Base-by-base conservation (phyloP, 2,888 invertebrate genomes). In the Stomorhina lunata region DNA sequence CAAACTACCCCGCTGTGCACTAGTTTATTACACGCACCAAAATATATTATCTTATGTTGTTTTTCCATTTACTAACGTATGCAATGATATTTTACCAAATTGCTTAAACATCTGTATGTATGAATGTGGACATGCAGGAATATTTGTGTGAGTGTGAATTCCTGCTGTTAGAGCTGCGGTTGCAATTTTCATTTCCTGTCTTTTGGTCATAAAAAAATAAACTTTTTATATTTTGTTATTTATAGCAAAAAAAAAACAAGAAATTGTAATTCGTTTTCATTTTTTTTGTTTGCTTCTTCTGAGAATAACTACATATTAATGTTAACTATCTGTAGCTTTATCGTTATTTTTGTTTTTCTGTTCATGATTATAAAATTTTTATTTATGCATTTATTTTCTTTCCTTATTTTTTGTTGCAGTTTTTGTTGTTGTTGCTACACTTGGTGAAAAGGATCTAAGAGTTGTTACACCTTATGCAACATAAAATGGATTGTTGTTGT, bases 371-470 rank as follows among this genome's bases (percentile, higher is more conserved):
- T 53, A 75, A 27, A 32, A 9, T 25, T 63, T 32, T 55, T 73
- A 37, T 50, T 75, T 65, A 45, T 65, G 15, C n/a, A n/a, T n/a
- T n/a, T n/a, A n/a, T n/a, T n/a, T n/a, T n/a, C n/a, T n/a, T n/a
- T n/a, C n/a, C n/a, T n/a, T n/a, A n/a, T n/a, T n/a, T n/a, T 45
- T 29, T 37, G 5, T 57, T 27, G 29, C 12, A 5, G 2, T 25
- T 20, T 22, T 48, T 59, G 15, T 15, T 50, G 32, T 32, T 17
- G n/a, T n/a, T n/a, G n/a, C 10, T 9, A 27, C 1, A 34, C 37
- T 53, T 73, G 63, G n/a, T 63, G 63, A 29, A 72, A 73, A 29
- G 53, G 15, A 34, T 66, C 20, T 50, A n/a, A n/a, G n/a, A n/a
- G n/a, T n/a, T n/a, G n/a, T n/a, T n/a, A 7, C 22, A 20, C 1